Base-by-base conservation (phyloP, 1,140 invertebrate genomes). In the Lanistes nyassanus region DNA sequence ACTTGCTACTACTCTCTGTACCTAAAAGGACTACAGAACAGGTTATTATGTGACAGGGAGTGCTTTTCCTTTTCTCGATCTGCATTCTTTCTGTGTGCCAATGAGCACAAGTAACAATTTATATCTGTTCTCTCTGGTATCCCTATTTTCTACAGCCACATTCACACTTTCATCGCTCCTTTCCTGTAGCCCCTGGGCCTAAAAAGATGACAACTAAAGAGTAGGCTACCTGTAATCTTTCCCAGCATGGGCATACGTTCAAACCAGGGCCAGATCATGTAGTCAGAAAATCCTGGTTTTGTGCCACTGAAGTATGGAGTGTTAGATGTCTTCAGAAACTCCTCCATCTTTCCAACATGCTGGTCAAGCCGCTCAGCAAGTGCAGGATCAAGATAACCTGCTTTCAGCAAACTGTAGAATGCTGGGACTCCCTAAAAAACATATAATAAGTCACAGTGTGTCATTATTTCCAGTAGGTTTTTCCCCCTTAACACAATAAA, bases 241-340 rank as follows among this genome's bases (percentile, higher is more conserved):
- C 53, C 66, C 29, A 79, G 34, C 62, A 80, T 74, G 51, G 73
- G 70, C 23, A 84, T 79, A 19, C 83, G 42, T 60, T 84, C 83
- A 76, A 83, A 83, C 81, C 81, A 82, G 23, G 83, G 83, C 83
- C 83, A 84, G 42, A 79, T 79, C 79, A 82, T 80, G 60, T 81
- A 81, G 71, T 84, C 83, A 29, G 78, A 66, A 55, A 84, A 77
- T 11, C 78, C 78, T 7, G 72, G 36, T 19, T 70, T 62, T n/a
- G 71, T 47, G 19, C 81, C 83, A 66, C 66, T 72, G 73, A 80
- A 83, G 76, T 77, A 83, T 2, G 67, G 74, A 26, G 67, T 77
- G 29, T 51, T 47, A 23, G 67, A 21, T 31, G 56, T 58, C 47
- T 69, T 68, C 39, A 80, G 42, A 39, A 76, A 77, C 16, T 53